Percentiles rank a stretch among this genome's conserved stretches.
Conservation (phyloP, 2,113 vertebrate species). For the Nothocercus julius region DNA sequence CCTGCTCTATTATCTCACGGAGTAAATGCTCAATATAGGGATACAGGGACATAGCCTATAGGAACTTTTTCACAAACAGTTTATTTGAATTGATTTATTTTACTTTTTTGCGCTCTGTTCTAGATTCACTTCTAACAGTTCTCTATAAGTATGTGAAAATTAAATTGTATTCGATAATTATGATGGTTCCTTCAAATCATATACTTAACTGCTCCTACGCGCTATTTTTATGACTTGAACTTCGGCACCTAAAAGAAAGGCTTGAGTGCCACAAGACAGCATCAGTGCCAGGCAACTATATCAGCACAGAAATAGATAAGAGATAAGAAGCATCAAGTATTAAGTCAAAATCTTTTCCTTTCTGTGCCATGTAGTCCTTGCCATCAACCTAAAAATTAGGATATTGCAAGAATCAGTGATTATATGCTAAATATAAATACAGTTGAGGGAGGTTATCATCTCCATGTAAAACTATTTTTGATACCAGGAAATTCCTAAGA, state of each 20-base stretch:
- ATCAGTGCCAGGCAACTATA: not conserved
- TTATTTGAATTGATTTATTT: not conserved
- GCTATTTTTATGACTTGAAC: not conserved
- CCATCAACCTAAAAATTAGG: not conserved
- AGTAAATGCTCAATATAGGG: not conserved
- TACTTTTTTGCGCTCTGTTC: not conserved
- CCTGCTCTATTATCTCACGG: not conserved
- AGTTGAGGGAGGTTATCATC: rapidly evolving
- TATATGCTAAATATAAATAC: not conserved
- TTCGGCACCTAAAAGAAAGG: not conserved
- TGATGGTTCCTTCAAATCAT: not conserved
- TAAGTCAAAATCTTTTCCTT: not conserved
- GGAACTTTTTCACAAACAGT: not conserved
- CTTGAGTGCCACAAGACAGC: not conserved
- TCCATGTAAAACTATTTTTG: rapidly evolving
- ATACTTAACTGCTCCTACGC: not conserved
- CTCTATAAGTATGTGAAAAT: not conserved
- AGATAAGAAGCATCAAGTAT: not conserved
- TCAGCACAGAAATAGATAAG: not conserved
- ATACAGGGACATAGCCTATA: not conserved
- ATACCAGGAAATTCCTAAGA: not conserved
- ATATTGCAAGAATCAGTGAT: not conserved
- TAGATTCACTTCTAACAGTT: not conserved
- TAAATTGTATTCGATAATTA: not conserved
- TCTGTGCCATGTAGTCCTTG: not conserved